Evolutionary conservation across 53 echinoderm and acorn worm genomes (phyloP).

Genomic region (Holothuria leucospilota): DNA sequence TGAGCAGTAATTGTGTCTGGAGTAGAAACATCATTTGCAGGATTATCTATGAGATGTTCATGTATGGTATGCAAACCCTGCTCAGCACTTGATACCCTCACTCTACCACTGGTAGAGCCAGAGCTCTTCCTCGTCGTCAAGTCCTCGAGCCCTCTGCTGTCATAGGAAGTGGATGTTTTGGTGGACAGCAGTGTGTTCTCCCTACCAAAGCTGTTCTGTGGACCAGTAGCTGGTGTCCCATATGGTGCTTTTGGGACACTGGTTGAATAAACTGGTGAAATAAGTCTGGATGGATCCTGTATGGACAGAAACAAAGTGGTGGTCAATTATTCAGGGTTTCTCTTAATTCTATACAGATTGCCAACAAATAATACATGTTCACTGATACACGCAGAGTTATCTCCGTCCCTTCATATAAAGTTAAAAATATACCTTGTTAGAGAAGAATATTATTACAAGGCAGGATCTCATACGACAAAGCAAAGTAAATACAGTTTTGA

Average conservation of each 20-base stretch:
- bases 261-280: constrained; percentile 75
- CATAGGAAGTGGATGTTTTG: constrained; percentile 13
- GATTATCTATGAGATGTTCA: constrained; percentile 1
- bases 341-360: too few relatives aligned
- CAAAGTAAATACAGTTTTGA: too few relatives aligned
- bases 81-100: constrained; percentile 28
- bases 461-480: too few relatives aligned
- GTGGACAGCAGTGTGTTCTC: constrained; percentile 36
- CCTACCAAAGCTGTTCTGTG: constrained; percentile 27
- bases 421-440: too few relatives aligned
- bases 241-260: constrained; percentile 80
- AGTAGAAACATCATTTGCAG: not conserved
- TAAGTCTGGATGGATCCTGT: constrained; percentile 36
- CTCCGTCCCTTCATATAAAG: too few relatives aligned
- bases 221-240: constrained; percentile 70
- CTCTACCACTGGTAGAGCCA: not conserved
- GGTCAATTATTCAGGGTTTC: too few relatives aligned
- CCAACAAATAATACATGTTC: too few relatives aligned
- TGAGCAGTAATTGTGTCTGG: constrained; percentile 38
- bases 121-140: constrained; percentile 24
- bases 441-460: too few relatives aligned
- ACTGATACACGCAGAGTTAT: too few relatives aligned
- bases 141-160: not conserved
- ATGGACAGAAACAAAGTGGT: too few relatives aligned
- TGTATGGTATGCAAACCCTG: constrained; percentile 26